Evolutionary conservation across 2,113 vertebrate species (phyloP), one percentile per base, ranked within the genome.

Genomic region (Chinchilla lanigera): DNA sequence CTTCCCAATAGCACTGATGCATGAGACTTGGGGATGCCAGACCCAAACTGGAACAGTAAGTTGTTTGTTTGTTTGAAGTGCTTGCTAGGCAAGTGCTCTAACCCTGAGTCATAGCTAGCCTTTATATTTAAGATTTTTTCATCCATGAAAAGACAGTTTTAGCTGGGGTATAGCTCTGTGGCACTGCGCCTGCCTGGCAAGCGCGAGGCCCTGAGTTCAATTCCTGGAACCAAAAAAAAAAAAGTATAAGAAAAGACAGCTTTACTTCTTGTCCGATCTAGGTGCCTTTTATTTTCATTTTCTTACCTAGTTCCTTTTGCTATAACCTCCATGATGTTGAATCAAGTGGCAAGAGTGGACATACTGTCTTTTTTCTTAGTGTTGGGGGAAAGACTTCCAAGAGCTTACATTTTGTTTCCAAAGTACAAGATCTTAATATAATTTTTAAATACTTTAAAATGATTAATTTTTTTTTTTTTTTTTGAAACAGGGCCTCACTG

Each of bases 381-480:
- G 19, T 94, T 82, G 10, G 75, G 38, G 38, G 26, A 90, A 78
- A 88, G 50, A 20, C 60, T 82, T 82, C 30, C 24, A 82, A 69
- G 14, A 58, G 22, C 13, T 83, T 94, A 77, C 47, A 58, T 65
- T 81, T 86, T 71, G 5, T 47, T 92, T 94, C 85, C 47, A 56
- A 78, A 94, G 71, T 82, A n/a, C 71, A 87, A 89, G 58, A 41
- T 28, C 56, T 83, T 86, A 71, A 52, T 93, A 44, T 82, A 92
- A 67, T 86, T 90, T 93, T 77, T 10, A 63, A 52, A 22, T 67
- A 78, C 8, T 60, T 61, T 52, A 63, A 54, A 90, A 54, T 61
- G 26, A 38, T 54, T 20, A 67, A 4, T 4, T 41, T 19, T 26
- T 7, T 52, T 44, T 7, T 30, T 28, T 28, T 47, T 78, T 78